phyloP scores from a whole-genome alignment of 2,113 vertebrate genomes.

The Prunella himalayana region DNA sequence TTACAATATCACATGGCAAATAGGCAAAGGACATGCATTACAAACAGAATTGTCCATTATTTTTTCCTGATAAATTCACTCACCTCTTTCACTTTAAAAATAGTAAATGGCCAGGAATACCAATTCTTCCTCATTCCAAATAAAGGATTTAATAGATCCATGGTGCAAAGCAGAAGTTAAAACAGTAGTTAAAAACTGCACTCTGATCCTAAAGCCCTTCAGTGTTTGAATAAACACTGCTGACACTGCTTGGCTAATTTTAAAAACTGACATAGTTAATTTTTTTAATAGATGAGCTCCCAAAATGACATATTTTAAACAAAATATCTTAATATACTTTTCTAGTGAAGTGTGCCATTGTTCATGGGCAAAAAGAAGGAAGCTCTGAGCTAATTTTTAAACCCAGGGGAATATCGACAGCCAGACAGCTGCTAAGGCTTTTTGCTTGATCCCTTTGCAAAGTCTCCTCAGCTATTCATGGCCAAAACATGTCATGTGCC shows the following conservation, averaged over 20 bases:
- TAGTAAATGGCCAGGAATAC: background rate
- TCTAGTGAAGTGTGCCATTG: slow-evolving; percentile 13
- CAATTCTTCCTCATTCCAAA: slow-evolving; percentile 24
- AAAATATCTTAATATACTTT: slow-evolving; percentile 59
- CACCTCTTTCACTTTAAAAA: slow-evolving; percentile 11
- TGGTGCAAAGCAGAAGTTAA: slow-evolving; percentile 11
- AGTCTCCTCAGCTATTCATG: slow-evolving; percentile 50
- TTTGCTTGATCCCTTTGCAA: slow-evolving; percentile 54
- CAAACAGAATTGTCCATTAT: background rate
- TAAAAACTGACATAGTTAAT: slow-evolving; percentile 49
- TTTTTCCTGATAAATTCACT: background rate
- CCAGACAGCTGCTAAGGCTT: slow-evolving; percentile 20
- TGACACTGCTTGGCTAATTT: slow-evolving; percentile 62
- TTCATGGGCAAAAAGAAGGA: slow-evolving; percentile 13
- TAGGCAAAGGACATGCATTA: background rate
- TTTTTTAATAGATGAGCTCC: slow-evolving; percentile 59
- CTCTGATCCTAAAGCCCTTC: slow-evolving; percentile 46
- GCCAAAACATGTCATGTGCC: slow-evolving; percentile 28
- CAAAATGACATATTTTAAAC: slow-evolving; percentile 60
- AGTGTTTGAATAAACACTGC: slow-evolving; percentile 42
- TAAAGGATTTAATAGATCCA: slow-evolving; percentile 38
- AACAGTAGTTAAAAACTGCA: slow-evolving; percentile 37
- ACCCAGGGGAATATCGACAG: background rate
- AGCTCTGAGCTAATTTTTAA: slow-evolving; percentile 31
- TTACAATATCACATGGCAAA: background rate